A percentile compares a stretch with the other conserved stretches of the same genome.
These are phyloP conservation scores for Erebia epiphron DNA, from an alignment of 2,888 invertebrate species.

Conservation along the genomic window DNA sequence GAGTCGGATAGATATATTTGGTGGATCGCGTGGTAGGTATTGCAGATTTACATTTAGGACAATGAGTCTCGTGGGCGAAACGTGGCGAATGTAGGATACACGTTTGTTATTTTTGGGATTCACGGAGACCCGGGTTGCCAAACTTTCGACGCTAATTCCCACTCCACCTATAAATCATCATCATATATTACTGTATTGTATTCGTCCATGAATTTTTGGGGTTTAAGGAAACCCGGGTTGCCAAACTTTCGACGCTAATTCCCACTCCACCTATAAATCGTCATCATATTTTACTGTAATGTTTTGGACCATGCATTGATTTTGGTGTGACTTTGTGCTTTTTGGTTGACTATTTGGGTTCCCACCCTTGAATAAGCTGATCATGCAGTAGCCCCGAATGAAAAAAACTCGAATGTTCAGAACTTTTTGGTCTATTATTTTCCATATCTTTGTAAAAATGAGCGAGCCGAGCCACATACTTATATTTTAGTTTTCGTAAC, in stretches of 20 bases:
- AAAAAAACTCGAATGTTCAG: too few relatives aligned
- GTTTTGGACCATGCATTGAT: neutral
- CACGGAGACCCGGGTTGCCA: neutral
- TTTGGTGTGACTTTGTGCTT: neutral
- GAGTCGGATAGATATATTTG: constrained; percentile 56
- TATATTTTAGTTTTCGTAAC: too few relatives aligned
- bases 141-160: neutral
- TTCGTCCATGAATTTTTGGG: constrained; percentile 1
- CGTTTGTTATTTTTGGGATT: constrained; percentile 7
- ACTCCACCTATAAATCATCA: neutral
- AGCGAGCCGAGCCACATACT: too few relatives aligned
- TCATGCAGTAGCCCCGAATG: neutral
- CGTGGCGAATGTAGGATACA: constrained; percentile 45
- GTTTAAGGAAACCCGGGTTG: neutral
- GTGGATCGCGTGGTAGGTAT: constrained; percentile 31
- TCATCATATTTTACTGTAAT: neutral
- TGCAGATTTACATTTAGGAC: constrained; percentile 57
- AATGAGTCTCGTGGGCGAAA: constrained; percentile 51
- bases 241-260: neutral
- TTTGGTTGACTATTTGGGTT: neutral
- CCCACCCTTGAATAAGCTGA: neutral
- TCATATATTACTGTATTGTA: neutral
- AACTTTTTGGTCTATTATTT: too few relatives aligned
- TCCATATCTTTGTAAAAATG: too few relatives aligned
- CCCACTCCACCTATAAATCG: neutral